These are phyloP conservation scores for Pseudomyrmex flavicornis DNA, from an alignment of 1,140 invertebrate genomes.

Conservation along the genomic window DNA sequence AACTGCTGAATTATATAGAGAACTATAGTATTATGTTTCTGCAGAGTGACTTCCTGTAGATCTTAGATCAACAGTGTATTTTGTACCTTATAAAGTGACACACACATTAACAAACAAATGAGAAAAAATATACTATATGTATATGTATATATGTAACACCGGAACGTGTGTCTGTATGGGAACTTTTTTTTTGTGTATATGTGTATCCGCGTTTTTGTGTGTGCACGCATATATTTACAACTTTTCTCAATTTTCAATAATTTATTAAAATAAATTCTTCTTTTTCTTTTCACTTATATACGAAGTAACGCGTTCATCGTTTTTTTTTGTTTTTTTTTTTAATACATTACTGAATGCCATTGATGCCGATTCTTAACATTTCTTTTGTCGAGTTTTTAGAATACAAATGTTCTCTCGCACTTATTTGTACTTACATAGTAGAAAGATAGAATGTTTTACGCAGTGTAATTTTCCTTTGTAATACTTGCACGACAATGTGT, in stretches of 20 bases:
- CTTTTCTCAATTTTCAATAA: slow-evolving; percentile 9
- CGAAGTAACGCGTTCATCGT: not conserved
- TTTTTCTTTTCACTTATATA: slow-evolving; percentile 10
- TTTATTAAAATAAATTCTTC: slow-evolving; percentile 54
- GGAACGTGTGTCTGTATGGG: not conserved
- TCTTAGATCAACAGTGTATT: slow-evolving; percentile 17
- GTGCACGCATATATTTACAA: slow-evolving; percentile 22
- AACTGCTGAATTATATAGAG: slow-evolving; percentile 60
- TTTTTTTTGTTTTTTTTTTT: slow-evolving; percentile 9
- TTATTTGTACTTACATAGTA: slow-evolving; percentile 27
- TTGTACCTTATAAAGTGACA: slow-evolving; percentile 40
- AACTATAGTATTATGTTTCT: slow-evolving; percentile 44
- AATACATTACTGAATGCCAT: slow-evolving; percentile 39
- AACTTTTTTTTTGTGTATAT: not conserved
- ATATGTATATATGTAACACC: not conserved
- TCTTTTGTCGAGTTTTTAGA: slow-evolving; percentile 10
- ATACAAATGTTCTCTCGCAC: slow-evolving; percentile 41
- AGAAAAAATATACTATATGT: slow-evolving; percentile 12
- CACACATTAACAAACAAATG: slow-evolving; percentile 17
- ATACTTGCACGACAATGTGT: not conserved
- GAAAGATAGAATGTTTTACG: slow-evolving; percentile 8
- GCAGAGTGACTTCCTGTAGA: slow-evolving; percentile 42
- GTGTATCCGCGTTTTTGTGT: not conserved
- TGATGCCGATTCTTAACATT: slow-evolving; percentile 71
- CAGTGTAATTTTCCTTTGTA: not conserved